These are phyloP conservation scores for Chionoecetes opilio DNA, from an alignment of 1,140 invertebrate species.

Conservation along the genomic window DNA sequence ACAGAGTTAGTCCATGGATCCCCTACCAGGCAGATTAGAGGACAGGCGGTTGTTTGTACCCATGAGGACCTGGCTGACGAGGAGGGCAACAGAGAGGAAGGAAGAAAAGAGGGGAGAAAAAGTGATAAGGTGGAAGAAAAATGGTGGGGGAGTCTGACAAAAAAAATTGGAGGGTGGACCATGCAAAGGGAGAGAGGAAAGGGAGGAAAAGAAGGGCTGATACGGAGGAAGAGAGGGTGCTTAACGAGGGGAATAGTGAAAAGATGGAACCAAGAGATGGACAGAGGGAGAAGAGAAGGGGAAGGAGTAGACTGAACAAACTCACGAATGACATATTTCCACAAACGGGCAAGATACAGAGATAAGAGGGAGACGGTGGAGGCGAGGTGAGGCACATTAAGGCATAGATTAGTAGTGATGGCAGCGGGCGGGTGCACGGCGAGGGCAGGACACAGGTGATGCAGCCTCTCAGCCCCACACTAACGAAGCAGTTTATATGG, in stretches of 20 bases:
- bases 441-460: neutral
- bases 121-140: neutral
- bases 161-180: neutral
- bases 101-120: neutral
- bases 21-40: neutral
- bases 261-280: neutral
- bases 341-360: neutral
- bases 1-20: neutral
- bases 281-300: neutral
- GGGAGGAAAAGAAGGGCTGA: neutral
- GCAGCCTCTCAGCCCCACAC: slow-evolving; percentile 4
- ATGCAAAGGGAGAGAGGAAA: neutral
- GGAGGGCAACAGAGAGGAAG: neutral
- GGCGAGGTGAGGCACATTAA: neutral
- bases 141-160: neutral
- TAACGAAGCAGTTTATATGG: slow-evolving; percentile 29
- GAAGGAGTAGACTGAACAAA: neutral
- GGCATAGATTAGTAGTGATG: neutral
- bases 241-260: neutral
- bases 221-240: neutral
- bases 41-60: neutral
- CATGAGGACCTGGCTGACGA: neutral
- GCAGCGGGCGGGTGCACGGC: neutral
- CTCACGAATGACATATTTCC: neutral
- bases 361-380: neutral